A percentile compares a stretch with the other conserved stretches of the same genome.
Conservation (phyloP, 2,888 invertebrate genomes). For the Caenorhabditis macrosperma region DNA sequence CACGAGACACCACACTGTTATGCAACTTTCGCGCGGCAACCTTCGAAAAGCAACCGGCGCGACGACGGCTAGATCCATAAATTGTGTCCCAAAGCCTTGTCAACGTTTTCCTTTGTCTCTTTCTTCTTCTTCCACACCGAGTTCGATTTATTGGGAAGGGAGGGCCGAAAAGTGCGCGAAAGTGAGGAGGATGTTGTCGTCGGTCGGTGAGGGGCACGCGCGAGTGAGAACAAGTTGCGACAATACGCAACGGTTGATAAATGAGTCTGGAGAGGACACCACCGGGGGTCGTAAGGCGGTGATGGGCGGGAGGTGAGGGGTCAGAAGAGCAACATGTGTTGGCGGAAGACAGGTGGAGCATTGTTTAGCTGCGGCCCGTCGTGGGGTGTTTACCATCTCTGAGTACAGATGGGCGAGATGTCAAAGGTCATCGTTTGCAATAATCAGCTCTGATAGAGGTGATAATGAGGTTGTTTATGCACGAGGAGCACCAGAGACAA, state of each 20-base stretch:
- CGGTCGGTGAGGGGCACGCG: too few relatives aligned
- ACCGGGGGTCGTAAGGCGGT: not conserved
- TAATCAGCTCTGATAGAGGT: too few relatives aligned
- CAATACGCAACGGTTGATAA: slow-evolving; percentile 31
- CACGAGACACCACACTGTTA: not conserved
- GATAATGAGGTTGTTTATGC: too few relatives aligned
- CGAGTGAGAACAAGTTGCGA: slow-evolving; percentile 41
- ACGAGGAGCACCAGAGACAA: too few relatives aligned
- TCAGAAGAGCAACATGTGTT: slow-evolving; percentile 21
- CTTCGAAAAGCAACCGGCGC: slow-evolving; percentile 5
- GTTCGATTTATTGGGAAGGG: slow-evolving; percentile 54
- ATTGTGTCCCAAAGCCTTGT: not conserved
- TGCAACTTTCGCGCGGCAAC: slow-evolving; percentile 21
- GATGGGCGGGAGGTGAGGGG: not conserved
- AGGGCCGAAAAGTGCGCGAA: slow-evolving; percentile 56
- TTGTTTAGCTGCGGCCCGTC: too few relatives aligned
- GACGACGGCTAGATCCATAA: slow-evolving; percentile 20
- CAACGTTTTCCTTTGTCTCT: slow-evolving; percentile 43
- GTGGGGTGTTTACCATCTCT: too few relatives aligned
- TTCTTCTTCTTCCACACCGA: not conserved
- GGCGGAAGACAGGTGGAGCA: too few relatives aligned
- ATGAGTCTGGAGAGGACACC: slow-evolving; percentile 13
- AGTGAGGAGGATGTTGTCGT: slow-evolving; percentile 28
- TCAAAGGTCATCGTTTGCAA: too few relatives aligned
- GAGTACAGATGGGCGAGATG: too few relatives aligned